Conservation (phyloP, 1,140 invertebrate species). For the Papilio polytes region DNA sequence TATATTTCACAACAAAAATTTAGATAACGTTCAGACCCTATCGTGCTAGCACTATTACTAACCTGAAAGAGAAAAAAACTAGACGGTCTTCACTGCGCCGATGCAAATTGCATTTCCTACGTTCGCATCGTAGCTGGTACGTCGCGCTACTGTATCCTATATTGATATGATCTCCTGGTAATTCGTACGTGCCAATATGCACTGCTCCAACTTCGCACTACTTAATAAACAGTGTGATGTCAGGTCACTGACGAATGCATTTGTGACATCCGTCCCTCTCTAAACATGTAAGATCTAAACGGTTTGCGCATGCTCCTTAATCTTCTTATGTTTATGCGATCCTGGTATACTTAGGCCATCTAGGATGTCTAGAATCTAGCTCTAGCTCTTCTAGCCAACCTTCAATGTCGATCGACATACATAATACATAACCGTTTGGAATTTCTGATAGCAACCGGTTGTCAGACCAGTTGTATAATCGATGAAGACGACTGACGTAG, state of each 20-base stretch:
- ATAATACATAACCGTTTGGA: slow-evolving; percentile 16
- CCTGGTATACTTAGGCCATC: slow-evolving; percentile 38
- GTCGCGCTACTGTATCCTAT: slow-evolving; percentile 43
- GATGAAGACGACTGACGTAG: slow-evolving; percentile 19
- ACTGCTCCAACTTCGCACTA: slow-evolving; percentile 45
- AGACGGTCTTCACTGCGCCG: slow-evolving; percentile 47
- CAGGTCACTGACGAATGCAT: slow-evolving; percentile 44
- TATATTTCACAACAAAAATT: neutral
- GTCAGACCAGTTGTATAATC: slow-evolving; percentile 28
- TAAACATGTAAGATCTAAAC: slow-evolving; percentile 26
- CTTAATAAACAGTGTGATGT: slow-evolving; percentile 35
- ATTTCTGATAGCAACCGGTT: slow-evolving; percentile 29
- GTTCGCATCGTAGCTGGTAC: slow-evolving; percentile 46
- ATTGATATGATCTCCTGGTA: slow-evolving; percentile 52
- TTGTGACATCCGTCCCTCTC: slow-evolving; percentile 11
- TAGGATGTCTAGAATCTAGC: slow-evolving; percentile 7
- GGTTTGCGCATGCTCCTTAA: slow-evolving; percentile 51
- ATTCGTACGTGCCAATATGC: slow-evolving; percentile 50
- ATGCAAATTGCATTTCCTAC: slow-evolving; percentile 57
- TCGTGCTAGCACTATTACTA: slow-evolving; percentile 20
- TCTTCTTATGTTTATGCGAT: slow-evolving; percentile 35
- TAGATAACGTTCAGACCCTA: slow-evolving; percentile 24
- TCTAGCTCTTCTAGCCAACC: neutral
- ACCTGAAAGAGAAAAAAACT: slow-evolving; percentile 30
- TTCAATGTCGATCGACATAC: neutral